These are phyloP conservation scores for Drosophila parthenogenetica DNA, from an alignment of 2,888 invertebrate genomes.

Conservation along the genomic window DNA sequence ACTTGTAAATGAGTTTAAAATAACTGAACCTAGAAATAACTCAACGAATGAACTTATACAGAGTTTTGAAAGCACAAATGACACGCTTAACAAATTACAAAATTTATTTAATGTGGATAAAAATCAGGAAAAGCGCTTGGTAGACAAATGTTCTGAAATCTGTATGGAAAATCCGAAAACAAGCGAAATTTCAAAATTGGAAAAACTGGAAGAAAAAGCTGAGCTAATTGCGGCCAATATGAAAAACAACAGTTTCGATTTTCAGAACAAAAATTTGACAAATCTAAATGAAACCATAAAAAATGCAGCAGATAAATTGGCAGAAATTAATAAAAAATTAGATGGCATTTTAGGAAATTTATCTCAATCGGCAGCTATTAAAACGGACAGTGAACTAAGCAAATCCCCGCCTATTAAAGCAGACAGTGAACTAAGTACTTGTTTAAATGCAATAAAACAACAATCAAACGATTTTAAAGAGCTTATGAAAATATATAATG, in stretches of 20 bases:
- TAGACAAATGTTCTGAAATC: not conserved
- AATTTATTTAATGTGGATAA: not conserved
- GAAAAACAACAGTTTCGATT: not conserved
- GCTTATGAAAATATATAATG: not conserved
- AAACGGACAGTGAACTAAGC: no score
- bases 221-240: not conserved
- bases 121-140: slow-evolving; percentile 1
- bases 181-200: not conserved
- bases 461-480: not conserved
- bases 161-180: not conserved
- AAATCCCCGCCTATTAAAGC: not conserved
- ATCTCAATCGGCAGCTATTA: no score
- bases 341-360: not conserved
- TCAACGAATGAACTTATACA: not conserved
- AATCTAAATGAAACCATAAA: not conserved
- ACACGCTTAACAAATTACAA: not conserved
- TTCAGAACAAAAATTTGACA: not conserved
- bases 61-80: not conserved
- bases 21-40: not conserved
- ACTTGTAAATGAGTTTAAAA: not conserved
- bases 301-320: not conserved
- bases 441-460: not conserved
- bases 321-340: not conserved
- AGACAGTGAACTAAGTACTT: not conserved
- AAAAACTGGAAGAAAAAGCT: not conserved